A percentile compares a stretch with the other conserved stretches of the same genome.
Conservation (phyloP, 1,140 invertebrate species). For the Helicoverpa zea region DNA sequence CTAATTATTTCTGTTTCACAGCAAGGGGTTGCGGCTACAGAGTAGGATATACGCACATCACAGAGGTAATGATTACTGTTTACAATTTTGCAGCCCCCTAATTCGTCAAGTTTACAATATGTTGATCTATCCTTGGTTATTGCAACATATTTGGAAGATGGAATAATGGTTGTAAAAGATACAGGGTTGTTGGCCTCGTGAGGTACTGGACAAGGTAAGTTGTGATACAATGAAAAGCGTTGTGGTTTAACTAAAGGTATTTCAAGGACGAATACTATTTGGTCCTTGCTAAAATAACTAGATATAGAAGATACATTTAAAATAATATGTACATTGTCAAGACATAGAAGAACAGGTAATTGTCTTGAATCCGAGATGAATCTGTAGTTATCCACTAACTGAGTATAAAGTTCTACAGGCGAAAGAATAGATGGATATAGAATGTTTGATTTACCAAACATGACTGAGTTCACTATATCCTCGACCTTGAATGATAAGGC, state of each 20-base stretch:
- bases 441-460: slow-evolving; percentile 1
- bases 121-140: not conserved
- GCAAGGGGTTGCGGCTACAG: not conserved
- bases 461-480: not conserved
- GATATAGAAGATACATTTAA: not conserved
- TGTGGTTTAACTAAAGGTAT: slow-evolving; percentile 1
- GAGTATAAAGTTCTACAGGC: not conserved
- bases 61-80: not conserved
- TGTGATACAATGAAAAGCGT: slow-evolving; percentile 14
- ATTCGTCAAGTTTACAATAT: slow-evolving; percentile 1
- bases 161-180: not conserved
- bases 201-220: slow-evolving; percentile 6
- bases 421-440: not conserved
- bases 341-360: not conserved
- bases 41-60: not conserved
- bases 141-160: not conserved
- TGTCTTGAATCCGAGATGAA: not conserved
- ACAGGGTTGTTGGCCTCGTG: not conserved
- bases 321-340: not conserved
- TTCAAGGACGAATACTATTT: slow-evolving; percentile 19
- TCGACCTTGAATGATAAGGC: not conserved
- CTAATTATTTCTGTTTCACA: slow-evolving; percentile 18
- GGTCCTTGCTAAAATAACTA: not conserved
- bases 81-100: not conserved
- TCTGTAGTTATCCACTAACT: not conserved